Conservation (phyloP, 1,140 invertebrate genomes). For the Lucilia cuprina region DNA sequence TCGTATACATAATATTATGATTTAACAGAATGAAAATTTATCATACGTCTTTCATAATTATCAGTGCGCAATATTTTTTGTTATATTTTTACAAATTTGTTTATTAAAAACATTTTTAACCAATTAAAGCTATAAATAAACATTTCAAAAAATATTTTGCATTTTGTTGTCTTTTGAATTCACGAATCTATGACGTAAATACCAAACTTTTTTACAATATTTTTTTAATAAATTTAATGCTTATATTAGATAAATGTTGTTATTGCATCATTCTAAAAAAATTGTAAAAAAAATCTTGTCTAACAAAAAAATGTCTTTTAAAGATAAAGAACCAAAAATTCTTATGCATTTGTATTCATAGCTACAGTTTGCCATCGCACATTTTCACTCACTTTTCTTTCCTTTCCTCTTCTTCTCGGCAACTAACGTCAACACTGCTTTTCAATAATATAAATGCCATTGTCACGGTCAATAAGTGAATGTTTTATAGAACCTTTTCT, state of each 20-base stretch:
- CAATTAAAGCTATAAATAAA: background rate
- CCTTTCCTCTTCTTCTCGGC: too few species aligned
- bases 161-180: background rate
- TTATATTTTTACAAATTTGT: background rate
- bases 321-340: too few species aligned
- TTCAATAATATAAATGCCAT: conserved; percentile 12
- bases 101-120: background rate
- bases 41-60: background rate
- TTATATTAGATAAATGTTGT: background rate
- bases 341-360: too few species aligned
- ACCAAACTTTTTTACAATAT: too few species aligned
- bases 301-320: too few species aligned
- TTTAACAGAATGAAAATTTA: background rate
- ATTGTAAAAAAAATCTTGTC: too few species aligned
- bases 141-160: background rate
- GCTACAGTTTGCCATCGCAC: too few species aligned
- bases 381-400: too few species aligned
- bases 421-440: background rate
- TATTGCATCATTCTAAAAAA: conserved; percentile 19
- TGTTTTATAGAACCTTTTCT: conserved; percentile 1
- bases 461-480: conserved; percentile 32
- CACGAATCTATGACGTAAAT: background rate
- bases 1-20: background rate
- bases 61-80: background rate
- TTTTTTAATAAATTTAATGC: too few species aligned